Percentiles rank a stretch among this genome's conserved stretches.
Conservation (phyloP, 2,888 invertebrate genomes). For the Priocnemis perturbator region DNA sequence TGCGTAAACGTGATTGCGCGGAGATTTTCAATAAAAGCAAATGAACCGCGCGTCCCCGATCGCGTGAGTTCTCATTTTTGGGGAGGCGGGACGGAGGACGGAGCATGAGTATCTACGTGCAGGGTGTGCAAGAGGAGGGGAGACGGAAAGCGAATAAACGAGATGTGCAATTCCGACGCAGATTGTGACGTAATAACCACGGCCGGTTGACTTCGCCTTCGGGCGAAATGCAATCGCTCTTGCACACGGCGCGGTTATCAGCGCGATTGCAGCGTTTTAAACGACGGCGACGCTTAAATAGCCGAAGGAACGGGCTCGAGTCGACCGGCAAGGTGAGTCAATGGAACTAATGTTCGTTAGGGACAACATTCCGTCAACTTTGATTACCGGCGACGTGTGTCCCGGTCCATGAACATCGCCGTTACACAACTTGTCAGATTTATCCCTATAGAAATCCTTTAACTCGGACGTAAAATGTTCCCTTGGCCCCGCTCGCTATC, state of each 20-base stretch:
- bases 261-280: slow-evolving; percentile 43
- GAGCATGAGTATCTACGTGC: neutral
- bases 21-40: too few relatives aligned
- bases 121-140: neutral
- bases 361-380: too few relatives aligned
- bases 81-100: neutral
- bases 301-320: too few relatives aligned
- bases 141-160: slow-evolving; percentile 1
- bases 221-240: neutral
- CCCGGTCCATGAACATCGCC: too few relatives aligned
- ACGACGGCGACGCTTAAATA: slow-evolving; percentile 16
- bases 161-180: slow-evolving; percentile 5
- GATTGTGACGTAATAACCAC: slow-evolving; percentile 1
- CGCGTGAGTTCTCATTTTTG: too few relatives aligned
- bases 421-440: too few relatives aligned
- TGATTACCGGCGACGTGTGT: too few relatives aligned
- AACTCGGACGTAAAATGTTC: too few relatives aligned
- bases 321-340: neutral
- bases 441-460: too few relatives aligned
- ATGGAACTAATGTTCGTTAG: neutral
- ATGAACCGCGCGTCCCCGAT: too few relatives aligned
- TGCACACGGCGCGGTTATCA: slow-evolving; percentile 25
- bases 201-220: neutral
- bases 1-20: too few relatives aligned
- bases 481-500: too few relatives aligned